A percentile compares a stretch with the other conserved stretches of the same genome.
These are phyloP conservation scores for Stegodyphus mimosarum DNA, from an alignment of 1,140 invertebrate genomes.

Conservation along the genomic window DNA sequence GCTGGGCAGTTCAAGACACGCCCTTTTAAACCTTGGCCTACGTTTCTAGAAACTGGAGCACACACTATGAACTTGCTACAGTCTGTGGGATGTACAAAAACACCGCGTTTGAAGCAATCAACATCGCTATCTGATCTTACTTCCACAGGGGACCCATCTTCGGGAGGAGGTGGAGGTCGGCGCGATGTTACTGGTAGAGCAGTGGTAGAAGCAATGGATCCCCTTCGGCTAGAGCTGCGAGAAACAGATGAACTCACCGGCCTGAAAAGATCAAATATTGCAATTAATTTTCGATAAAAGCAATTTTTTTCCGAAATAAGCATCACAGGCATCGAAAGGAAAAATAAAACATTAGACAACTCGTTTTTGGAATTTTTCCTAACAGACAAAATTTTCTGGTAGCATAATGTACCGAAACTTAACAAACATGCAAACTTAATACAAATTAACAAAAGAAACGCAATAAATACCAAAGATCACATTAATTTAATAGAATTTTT, in stretches of 20 bases:
- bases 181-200: not conserved
- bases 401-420: too few species aligned
- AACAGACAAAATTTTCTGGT: too few species aligned
- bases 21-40: constrained; percentile 54
- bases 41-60: constrained; percentile 60
- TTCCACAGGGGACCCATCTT: constrained; percentile 31
- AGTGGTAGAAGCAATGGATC: not conserved
- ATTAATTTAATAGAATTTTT: too few species aligned
- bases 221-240: not conserved
- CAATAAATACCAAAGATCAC: too few species aligned
- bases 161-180: not conserved
- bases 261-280: not conserved
- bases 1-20: constrained; percentile 65
- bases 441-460: too few species aligned
- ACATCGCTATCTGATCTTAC: constrained; percentile 52
- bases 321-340: too few species aligned
- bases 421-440: too few species aligned
- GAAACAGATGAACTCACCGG: not conserved
- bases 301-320: too few species aligned
- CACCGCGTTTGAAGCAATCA: constrained; percentile 63
- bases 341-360: too few species aligned
- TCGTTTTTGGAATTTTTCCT: too few species aligned
- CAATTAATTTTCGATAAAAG: too few species aligned
- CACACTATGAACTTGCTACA: constrained; percentile 65
- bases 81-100: constrained; percentile 63